These are phyloP conservation scores for Limnephilus marmoratus DNA, from an alignment of 2,888 invertebrate species.

Conservation along the genomic window DNA sequence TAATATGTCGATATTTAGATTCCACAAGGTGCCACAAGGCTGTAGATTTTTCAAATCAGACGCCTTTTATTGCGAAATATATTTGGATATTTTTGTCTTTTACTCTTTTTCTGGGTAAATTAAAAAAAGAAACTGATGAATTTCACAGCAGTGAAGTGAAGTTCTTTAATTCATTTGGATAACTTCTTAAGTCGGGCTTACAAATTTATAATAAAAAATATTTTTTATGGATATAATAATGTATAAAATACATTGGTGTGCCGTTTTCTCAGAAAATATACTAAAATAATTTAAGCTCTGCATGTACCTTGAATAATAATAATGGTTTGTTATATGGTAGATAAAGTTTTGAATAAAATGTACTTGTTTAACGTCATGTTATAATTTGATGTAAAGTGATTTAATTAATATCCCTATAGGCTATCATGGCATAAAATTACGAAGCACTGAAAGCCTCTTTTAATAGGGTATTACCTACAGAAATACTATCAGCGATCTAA, in stretches of 20 bases:
- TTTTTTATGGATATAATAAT: no score
- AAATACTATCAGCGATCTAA: not conserved
- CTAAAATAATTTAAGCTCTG: not conserved
- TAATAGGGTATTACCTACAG: not conserved
- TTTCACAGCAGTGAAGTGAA: not conserved
- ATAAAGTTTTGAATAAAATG: not conserved
- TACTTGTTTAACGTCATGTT: not conserved
- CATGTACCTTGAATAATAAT: not conserved
- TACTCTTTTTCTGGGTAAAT: no score
- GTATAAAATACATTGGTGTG: no score
- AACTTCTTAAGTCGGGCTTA: no score
- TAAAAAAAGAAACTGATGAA: not conserved
- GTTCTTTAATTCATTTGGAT: not conserved
- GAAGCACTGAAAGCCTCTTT: conserved; percentile 16
- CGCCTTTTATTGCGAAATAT: no score
- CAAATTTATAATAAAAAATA: no score
- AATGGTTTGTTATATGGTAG: not conserved
- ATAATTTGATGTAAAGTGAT: not conserved
- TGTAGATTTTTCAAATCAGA: no score
- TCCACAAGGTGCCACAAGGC: no score
- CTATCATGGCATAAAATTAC: not conserved
- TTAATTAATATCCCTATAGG: not conserved
- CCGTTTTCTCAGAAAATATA: no score
- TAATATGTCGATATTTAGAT: no score
- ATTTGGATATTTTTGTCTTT: no score